Base-by-base conservation (phyloP, 1,140 invertebrate genomes). In the Bombus soroeensis region DNA sequence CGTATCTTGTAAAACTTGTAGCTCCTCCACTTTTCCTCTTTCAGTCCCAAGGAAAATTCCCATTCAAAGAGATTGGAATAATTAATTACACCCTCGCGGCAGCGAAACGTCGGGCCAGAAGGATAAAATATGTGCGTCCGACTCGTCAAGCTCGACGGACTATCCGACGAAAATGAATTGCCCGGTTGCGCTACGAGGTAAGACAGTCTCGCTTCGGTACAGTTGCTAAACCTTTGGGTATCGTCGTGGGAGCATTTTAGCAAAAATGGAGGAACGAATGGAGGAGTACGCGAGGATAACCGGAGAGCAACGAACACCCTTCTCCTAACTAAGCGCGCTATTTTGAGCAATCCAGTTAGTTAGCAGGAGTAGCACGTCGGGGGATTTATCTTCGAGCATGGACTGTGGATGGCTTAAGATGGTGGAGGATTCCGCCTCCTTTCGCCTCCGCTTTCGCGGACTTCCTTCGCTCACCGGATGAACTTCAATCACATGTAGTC, bases 271-370 rank as follows among this genome's bases (percentile, higher is more conserved):
- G 39, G 77, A 71, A 53, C 18, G 47, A 53, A 22, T 6, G n/a
- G 47, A 41, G 53, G 47, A 32, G 47, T 39, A 57, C 22, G 22
- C 37, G 53, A 43, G 68, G 57, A 22, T 28, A 53, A 53, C 47
- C 47, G 47, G 5, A 53, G 47, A 53, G 47, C 47, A 37, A 39
- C 32, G 47, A 76, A 34, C 62, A 43, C 73, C 77, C 70, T 39
- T 64, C 72, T 62, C 85, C 81, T 88, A 85, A 90, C 75, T 86
- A 86, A 90, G 88, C 90, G 76, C 76, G 81, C 82, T 90, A 89
- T 92, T 92, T 92, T 86, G 86, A 90, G 88, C 87, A 93, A 93
- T 91, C 91, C 87, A 78, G 89, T 92, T 92, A 88, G 90, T 93
- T 93, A 89, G 91, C 88, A 93, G 77, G 77, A 86, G 81, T 80